phyloP scores from a whole-genome alignment of 2,797 vertebrate genomes.

The Urosaurus nigricauda region DNA sequence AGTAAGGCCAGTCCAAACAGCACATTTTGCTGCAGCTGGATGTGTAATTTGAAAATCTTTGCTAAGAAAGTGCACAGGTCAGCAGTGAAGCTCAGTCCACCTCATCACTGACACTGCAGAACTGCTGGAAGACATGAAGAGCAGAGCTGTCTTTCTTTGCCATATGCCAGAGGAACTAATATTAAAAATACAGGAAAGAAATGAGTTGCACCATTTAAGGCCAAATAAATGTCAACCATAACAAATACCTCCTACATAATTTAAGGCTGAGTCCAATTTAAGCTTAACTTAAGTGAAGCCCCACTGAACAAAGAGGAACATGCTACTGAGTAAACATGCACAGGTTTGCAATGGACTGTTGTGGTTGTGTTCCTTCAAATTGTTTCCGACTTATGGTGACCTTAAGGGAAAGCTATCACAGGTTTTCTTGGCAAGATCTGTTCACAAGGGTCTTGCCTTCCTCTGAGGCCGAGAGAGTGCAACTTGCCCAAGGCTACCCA shows the following conservation, averaged over 20 bases:
- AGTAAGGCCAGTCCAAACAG: conserved; percentile 65
- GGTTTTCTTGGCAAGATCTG: too few relatives aligned
- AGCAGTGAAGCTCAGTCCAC: conserved; percentile 33
- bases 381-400: not conserved
- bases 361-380: not conserved
- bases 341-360: not conserved
- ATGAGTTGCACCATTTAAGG: conserved; percentile 18
- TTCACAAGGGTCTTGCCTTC: too few relatives aligned
- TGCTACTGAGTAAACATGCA: not conserved
- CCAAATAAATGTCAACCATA: not conserved
- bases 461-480: too few relatives aligned
- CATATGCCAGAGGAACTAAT: conserved; percentile 1
- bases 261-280: not conserved
- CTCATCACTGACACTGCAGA: conserved; percentile 48
- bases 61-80: conserved; percentile 52
- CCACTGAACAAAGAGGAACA: not conserved
- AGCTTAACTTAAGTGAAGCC: too few relatives aligned
- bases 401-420: too few relatives aligned
- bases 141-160: conserved; percentile 1
- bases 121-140: conserved; percentile 23
- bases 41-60: conserved; percentile 62
- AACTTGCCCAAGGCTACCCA: too few relatives aligned
- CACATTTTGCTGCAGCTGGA: conserved; percentile 64
- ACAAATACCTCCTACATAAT: not conserved
- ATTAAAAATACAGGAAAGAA: not conserved